Conservation (phyloP, 2,797 vertebrate genomes). For the Poecile montanus region DNA sequence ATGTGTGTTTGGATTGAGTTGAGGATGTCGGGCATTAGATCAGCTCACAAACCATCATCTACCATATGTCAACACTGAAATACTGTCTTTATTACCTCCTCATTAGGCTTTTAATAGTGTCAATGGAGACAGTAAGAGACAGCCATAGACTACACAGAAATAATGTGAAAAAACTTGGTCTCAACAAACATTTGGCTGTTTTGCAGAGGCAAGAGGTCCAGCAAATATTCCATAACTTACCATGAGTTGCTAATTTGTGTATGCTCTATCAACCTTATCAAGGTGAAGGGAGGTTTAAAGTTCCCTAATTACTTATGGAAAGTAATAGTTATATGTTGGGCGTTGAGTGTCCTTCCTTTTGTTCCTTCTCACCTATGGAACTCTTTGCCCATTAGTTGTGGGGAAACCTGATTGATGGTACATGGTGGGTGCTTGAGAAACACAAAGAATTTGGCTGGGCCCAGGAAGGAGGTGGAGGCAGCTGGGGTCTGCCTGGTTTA, state of each 20-base stretch:
- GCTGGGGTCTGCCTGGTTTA: too few relatives aligned
- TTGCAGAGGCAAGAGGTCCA: background rate
- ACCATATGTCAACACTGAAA: background rate
- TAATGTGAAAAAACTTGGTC: background rate
- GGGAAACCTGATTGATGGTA: too few relatives aligned
- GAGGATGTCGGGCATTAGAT: background rate
- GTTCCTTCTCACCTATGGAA: too few relatives aligned
- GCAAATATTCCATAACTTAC: background rate
- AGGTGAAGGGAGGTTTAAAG: fast-evolving
- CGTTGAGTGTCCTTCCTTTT: too few relatives aligned
- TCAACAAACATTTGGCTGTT: background rate
- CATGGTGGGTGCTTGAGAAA: too few relatives aligned
- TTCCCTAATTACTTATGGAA: background rate
- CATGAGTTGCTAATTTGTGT: background rate
- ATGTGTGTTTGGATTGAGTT: background rate
- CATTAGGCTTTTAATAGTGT: background rate
- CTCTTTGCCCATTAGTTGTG: too few relatives aligned
- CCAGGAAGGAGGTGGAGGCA: too few relatives aligned
- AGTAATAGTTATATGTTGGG: background rate
- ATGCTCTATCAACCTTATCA: fast-evolving
- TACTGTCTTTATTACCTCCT: background rate
- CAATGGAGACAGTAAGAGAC: background rate
- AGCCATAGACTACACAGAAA: background rate
- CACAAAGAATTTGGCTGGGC: too few relatives aligned
- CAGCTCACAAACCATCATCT: background rate